These are phyloP conservation scores for Atrichornis clamosus DNA, from an alignment of 2,113 vertebrate species.

Conservation along the genomic window DNA sequence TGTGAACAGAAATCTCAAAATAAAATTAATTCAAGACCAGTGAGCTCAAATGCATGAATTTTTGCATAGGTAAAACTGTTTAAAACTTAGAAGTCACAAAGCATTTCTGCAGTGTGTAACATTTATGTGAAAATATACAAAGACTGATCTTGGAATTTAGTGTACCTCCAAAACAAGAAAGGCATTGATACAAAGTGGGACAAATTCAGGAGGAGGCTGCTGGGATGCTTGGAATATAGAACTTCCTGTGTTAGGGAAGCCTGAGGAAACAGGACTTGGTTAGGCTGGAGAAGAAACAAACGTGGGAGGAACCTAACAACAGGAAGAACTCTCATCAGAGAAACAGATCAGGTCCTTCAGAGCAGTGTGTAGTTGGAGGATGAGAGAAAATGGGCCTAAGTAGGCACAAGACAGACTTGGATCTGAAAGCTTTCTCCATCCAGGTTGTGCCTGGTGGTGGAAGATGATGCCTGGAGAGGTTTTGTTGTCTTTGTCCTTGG, in stretches of 20 bases:
- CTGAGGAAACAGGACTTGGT: neutral
- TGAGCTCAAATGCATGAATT: neutral
- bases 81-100: neutral
- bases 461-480: neutral
- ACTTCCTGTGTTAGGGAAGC: neutral
- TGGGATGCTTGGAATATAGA: neutral
- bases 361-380: neutral
- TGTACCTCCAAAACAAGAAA: neutral
- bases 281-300: neutral
- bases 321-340: neutral
- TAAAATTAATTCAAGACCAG: neutral
- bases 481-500: neutral
- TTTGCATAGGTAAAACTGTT: neutral
- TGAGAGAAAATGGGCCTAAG: neutral
- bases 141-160: neutral
- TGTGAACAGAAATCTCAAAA: neutral
- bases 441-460: neutral
- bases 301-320: neutral
- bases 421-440: neutral
- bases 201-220: neutral
- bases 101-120: neutral
- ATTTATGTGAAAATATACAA: neutral
- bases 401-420: neutral
- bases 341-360: neutral
- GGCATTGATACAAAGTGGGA: neutral